Base-by-base conservation (phyloP, 1,140 invertebrate species). In the Orchesella cincta region DNA sequence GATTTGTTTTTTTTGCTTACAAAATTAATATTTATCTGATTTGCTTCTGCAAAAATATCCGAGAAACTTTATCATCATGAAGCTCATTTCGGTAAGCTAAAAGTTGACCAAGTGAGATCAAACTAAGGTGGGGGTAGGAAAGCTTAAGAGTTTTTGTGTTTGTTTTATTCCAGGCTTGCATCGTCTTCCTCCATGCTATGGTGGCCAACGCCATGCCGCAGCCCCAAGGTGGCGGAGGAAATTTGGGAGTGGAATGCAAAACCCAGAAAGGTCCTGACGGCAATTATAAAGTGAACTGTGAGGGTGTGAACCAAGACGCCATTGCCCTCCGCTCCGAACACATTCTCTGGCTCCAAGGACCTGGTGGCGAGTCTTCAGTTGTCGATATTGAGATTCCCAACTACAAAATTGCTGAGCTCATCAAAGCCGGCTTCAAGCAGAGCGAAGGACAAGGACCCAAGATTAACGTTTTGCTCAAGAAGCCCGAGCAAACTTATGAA, bases 391-490 rank as follows among this genome's bases (percentile, higher is more conserved):
- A 75, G 46, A 76, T 80, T 72, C 79, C 79, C 46, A 80, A 80
- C 62, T 80, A 80, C 76, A 77, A 76, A 51, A 73, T 80, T 54
- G 76, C 73, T 33, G 79, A 80, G 39, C 67, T 80, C 20, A 80
- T 80, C 79, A 80, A 80, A 46, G 79, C 79, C 64, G 79, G 76
- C 72, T 77, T 80, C 54, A 80, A 77, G 51, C 31, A 20, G n/a
- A 33, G 34, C n/a, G 23, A 31, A 46, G 73, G 73, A 18, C 34
- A 62, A 16, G 73, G 73, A 33, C 73, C 79, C 1, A 34, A 76
- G 20, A 76, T 80, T 62, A 80, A 80, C 35, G 73, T 80, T 33
- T 54, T 77, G 62, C 79, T 80, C 26, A 80, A 80, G 79, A 80
- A 77, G 35, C 79, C 79, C 3, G 76, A 80, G 39, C 79, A 80